Evolutionary conservation across 2,797 vertebrate genomes (phyloP).

Genomic region (Bufotes viridis): DNA sequence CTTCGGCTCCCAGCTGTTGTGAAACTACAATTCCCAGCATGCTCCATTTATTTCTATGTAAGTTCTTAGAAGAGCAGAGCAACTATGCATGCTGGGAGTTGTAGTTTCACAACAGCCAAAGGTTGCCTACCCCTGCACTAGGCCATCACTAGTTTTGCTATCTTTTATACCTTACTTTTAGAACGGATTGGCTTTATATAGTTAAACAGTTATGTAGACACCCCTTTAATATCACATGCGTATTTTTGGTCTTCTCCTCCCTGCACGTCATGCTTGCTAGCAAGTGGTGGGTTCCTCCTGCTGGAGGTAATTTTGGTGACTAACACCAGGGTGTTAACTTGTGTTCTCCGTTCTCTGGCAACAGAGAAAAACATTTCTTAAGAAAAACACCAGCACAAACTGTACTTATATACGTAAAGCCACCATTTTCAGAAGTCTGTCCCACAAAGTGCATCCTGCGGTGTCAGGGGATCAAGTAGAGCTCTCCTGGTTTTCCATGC

Average conservation of each 20-base stretch:
- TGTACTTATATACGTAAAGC: slow-evolving; percentile 8
- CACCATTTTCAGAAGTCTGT: slow-evolving; percentile 13
- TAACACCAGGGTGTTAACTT: slow-evolving; percentile 62
- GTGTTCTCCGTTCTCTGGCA: slow-evolving; percentile 45
- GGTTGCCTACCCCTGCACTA: no score
- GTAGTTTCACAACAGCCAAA: no score
- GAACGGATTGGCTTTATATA: not conserved
- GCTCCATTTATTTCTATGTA: no score
- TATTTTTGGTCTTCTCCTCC: not conserved
- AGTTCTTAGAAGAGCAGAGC: no score
- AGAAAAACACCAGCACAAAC: slow-evolving; percentile 31
- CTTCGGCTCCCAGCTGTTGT: no score
- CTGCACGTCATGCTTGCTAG: not conserved
- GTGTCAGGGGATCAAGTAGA: not conserved
- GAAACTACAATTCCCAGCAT: no score
- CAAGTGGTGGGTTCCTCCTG: slow-evolving; percentile 1
- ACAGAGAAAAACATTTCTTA: slow-evolving; percentile 56
- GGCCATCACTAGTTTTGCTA: not conserved
- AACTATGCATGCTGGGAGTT: no score
- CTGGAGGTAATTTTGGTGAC: slow-evolving; percentile 62
- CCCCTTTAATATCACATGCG: not conserved
- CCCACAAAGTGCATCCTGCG: slow-evolving; percentile 37
- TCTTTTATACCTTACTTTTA: not conserved
- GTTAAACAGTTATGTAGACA: not conserved
- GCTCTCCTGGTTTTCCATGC: slow-evolving; percentile 1